phyloP scores from a whole-genome alignment of 2,113 vertebrate genomes.

The Saguinus imperator region DNA sequence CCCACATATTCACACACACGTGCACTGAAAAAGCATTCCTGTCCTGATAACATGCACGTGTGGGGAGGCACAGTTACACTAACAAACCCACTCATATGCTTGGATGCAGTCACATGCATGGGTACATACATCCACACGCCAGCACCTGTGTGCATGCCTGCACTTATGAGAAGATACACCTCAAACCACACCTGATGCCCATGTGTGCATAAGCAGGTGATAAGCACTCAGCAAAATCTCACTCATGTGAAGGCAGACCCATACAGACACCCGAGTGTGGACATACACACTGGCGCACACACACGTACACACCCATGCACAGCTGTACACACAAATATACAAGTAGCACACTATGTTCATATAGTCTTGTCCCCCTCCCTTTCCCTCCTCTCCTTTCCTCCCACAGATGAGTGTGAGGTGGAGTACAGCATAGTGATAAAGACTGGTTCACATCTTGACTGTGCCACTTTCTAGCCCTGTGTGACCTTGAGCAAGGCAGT shows the following conservation, averaged over 20 bases:
- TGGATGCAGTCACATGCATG: neutral
- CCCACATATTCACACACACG: neutral
- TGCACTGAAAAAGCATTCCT: neutral
- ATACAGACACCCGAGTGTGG: too few species aligned
- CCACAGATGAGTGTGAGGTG: neutral
- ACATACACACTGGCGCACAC: neutral
- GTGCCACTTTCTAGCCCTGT: neutral
- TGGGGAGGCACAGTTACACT: neutral
- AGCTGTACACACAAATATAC: too few species aligned
- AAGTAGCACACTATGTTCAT: neutral
- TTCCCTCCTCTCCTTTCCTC: neutral
- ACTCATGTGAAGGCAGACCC: neutral
- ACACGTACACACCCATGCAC: too few species aligned
- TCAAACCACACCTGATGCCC: neutral
- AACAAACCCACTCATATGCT: neutral
- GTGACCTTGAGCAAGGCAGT: neutral
- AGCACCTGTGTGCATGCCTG: neutral
- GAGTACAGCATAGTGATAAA: neutral
- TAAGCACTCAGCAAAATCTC: neutral
- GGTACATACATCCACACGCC: too few species aligned
- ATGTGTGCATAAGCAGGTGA: neutral
- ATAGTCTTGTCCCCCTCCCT: too few species aligned
- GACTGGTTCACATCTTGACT: neutral
- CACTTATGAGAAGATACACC: neutral
- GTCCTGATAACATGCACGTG: neutral